Evolutionary conservation across 2,888 invertebrate species (phyloP).

Genomic region (Adineta ricciae): DNA sequence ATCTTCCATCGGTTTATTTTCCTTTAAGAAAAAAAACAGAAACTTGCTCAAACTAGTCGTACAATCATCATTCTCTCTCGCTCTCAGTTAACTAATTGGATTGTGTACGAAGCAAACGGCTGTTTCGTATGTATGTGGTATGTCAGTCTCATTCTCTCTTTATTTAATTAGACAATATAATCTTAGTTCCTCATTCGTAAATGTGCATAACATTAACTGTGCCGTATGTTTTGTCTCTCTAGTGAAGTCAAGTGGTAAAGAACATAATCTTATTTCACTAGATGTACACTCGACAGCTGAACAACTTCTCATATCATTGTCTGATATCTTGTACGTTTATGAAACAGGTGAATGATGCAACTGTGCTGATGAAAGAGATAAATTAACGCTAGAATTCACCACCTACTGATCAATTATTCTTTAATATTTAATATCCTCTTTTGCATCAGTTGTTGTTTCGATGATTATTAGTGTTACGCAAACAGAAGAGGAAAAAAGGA

Average conservation of each 20-base stretch:
- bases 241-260: neutral
- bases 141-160: too few relatives aligned
- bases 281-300: neutral
- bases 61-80: too few relatives aligned
- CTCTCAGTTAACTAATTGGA: too few relatives aligned
- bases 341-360: conserved; percentile 6
- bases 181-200: too few relatives aligned
- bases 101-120: too few relatives aligned
- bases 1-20: too few relatives aligned
- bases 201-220: too few relatives aligned
- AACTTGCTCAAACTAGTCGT: too few relatives aligned
- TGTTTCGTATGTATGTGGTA: too few relatives aligned
- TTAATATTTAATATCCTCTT: conserved; percentile 13
- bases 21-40: too few relatives aligned
- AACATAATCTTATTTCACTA: neutral
- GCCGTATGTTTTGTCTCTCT: too few relatives aligned
- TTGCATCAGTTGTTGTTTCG: neutral
- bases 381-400: neutral
- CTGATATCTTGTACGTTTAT: neutral
- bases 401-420: neutral
- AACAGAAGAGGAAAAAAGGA: neutral
- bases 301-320: neutral
- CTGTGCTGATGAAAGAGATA: neutral
- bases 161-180: too few relatives aligned
- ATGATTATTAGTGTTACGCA: neutral